Evolutionary conservation across 2,888 invertebrate species (phyloP).

Genomic region (Drosophila lacicola): DNA sequence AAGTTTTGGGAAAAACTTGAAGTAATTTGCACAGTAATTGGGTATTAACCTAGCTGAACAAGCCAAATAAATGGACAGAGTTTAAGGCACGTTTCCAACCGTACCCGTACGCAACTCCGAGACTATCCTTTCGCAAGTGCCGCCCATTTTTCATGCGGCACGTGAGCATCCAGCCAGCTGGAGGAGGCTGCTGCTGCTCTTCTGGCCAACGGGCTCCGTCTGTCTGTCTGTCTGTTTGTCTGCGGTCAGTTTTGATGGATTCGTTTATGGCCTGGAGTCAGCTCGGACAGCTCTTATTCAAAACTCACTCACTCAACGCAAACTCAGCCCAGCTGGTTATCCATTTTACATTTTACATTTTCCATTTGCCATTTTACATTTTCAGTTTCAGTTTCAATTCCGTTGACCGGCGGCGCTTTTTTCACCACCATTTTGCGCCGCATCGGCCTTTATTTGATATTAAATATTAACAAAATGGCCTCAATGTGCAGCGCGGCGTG

Average conservation of each 20-base stretch:
- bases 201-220: neutral
- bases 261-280: slow-evolving; percentile 40
- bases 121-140: slow-evolving; percentile 40
- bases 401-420: slow-evolving; percentile 38
- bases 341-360: slow-evolving; percentile 31
- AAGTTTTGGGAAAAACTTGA: slow-evolving; percentile 67
- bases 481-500: slow-evolving; percentile 70
- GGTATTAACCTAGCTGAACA: slow-evolving; percentile 83
- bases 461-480: slow-evolving; percentile 83
- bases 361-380: neutral
- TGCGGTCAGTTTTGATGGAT: slow-evolving; percentile 74
- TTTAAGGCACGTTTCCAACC: slow-evolving; percentile 64
- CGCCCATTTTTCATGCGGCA: slow-evolving; percentile 57
- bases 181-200: neutral
- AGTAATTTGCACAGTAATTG: slow-evolving; percentile 85
- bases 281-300: slow-evolving; percentile 59
- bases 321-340: slow-evolving; percentile 39
- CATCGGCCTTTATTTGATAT: slow-evolving; percentile 76
- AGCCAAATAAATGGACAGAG: slow-evolving; percentile 74
- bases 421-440: slow-evolving; percentile 53
- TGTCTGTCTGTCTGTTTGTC: slow-evolving; percentile 11
- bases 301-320: slow-evolving; percentile 58
- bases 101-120: slow-evolving; percentile 16
- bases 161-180: slow-evolving; percentile 37
- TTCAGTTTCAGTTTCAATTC: slow-evolving; percentile 58